A percentile compares a stretch with the other conserved stretches of the same genome.
Conservation (phyloP, 1,140 invertebrate genomes). For the Heliconius nattereri region DNA sequence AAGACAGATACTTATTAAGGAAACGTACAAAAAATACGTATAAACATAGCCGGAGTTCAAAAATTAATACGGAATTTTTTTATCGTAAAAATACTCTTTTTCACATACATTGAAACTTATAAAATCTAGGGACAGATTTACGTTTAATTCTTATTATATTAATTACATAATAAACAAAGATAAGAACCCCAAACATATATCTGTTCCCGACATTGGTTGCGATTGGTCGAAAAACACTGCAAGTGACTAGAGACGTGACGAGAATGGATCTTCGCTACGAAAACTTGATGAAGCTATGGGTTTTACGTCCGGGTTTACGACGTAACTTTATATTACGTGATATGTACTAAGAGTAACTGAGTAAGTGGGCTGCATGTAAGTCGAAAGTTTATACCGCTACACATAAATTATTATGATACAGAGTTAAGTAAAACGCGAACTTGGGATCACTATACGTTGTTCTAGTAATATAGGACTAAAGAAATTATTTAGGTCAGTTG, state of each 20-base stretch:
- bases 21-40: too few relatives aligned
- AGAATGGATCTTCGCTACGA: constrained; percentile 41
- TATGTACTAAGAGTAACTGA: constrained; percentile 25
- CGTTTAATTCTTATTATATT: too few relatives aligned
- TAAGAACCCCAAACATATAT: constrained; percentile 58
- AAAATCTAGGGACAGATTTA: too few relatives aligned
- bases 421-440: background rate
- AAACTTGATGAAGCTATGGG: constrained; percentile 31
- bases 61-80: too few relatives aligned
- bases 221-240: constrained; percentile 69
- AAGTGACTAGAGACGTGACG: constrained; percentile 66
- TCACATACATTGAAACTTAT: too few relatives aligned
- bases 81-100: too few relatives aligned
- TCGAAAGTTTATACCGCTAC: constrained; percentile 20
- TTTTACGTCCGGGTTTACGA: constrained; percentile 24
- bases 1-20: too few relatives aligned
- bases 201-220: constrained; percentile 61
- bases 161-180: background rate
- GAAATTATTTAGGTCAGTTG: background rate
- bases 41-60: too few relatives aligned
- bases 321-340: constrained; percentile 17
- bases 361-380: constrained; percentile 21
- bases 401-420: constrained; percentile 13
- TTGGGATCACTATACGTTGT: background rate
- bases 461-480: background rate